Base-by-base conservation (phyloP, 2,113 vertebrate genomes). In the Triplophysa siluroides region DNA sequence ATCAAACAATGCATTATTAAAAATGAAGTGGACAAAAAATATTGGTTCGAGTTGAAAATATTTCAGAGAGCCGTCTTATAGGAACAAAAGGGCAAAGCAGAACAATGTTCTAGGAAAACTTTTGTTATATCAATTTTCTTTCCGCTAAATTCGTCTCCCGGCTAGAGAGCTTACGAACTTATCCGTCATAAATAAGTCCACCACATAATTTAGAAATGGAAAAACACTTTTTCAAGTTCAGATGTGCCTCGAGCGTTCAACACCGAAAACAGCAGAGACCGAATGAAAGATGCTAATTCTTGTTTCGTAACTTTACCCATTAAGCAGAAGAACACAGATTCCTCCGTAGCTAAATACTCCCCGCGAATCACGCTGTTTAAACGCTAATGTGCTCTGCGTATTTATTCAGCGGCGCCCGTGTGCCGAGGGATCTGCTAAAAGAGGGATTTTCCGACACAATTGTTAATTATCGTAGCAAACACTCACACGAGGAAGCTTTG, bases 381-480 rank as follows among this genome's bases (percentile, higher is more conserved):
- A 38, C 79, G 38, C 61, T 78, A 65, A 78, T 83, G 19, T 62
- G 41, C 64, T 54, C 33, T 9, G 38, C 66, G 67, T 73, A 54
- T 69, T 71, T 24, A 73, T 68, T 62, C 67, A 24, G 24, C 62
- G 67, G 70, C 75, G 65, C 54, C 12, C 24, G n/a, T 60, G 21
- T 79, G 56, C 41, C 19, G 58, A 64, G 66, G 54, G 66, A 58
- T 71, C 23, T 45, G 58, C 67, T 79, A 23, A 81, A 71, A 70
- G 60, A 79, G 70, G 14, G 58, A 4, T 66, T 72, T 79, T 81
- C 68, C 33, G 45, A 33, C 24, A 60, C 45, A 75, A 75, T 62
- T 79, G 41, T 83, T 83, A 85, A 85, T 85, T 83, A 85, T 69
- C 63, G 56, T 76, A 61, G 70, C 84, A 85, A 79, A 79, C 70